Evolutionary conservation across 2,797 vertebrate species (phyloP), one percentile per base, ranked within the genome.

Genomic region (Periophthalmus magnuspinnatus): DNA sequence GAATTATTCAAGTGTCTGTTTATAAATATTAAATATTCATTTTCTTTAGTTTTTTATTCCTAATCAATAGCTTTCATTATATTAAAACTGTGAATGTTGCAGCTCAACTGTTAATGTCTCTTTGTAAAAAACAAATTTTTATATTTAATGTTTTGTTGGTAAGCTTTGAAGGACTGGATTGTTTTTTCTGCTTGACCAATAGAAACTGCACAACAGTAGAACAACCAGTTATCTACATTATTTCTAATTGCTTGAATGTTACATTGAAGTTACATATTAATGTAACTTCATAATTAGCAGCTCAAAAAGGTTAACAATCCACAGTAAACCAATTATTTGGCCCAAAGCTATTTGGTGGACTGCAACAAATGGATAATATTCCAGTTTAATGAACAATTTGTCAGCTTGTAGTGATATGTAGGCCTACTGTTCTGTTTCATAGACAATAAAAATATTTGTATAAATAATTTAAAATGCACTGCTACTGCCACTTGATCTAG

Each of bases 361-460:
- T 16, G 3, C 41, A 14, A 45, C 38, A 14, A 45, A 45, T 45
- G 41, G 41, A 45, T 45, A 45, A 45, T 45, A 4, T 14, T 45
- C 13, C 13, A 45, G 41, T 45, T 45, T 45, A 45, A 16, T 41
- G 11, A 45, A 45, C 41, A 16, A 4, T 41, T 45, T 16, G 13
- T 5, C 41, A 45, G 13, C 41, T 16, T 45, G 80, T 28, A 28
- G 28, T 28, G 28, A 28, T 28, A 28, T 28, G 28, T 85, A 85
- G 90, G 91, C 91, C 88, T 86, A 91, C 86, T 83, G 84, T 91
- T 94, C 36, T 63, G 6, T 94, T 90, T 90, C 93, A 93, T 91
- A 79, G 82, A 91, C 88, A 94, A 93, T 94, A 94, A 93, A 93
- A 28, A 85, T 93, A 89, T 91, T 94, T 92, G 92, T 63, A 54